Evolutionary conservation across 2,113 vertebrate species (phyloP), one percentile per base, ranked within the genome.

Genomic region (Catharus minimus): DNA sequence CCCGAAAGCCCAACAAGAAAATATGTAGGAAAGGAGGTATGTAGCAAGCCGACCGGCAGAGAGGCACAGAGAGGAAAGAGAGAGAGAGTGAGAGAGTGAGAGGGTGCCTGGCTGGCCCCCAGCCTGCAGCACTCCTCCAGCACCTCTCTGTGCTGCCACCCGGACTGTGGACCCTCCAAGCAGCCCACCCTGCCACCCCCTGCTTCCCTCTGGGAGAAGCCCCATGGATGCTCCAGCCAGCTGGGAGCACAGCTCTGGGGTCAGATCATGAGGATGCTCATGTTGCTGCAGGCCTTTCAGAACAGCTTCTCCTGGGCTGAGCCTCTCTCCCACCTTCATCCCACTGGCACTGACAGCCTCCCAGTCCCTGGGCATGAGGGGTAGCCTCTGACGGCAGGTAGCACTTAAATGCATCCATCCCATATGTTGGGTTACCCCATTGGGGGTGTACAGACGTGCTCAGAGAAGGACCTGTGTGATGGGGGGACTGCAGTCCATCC

Each of bases 1-100:
- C 99, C 98, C 98, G 99, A 99, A 99, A 99, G 98, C 99, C 99
- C 99, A 99, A 99, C 99, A 99, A 99, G 99, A 99, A 99, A 99
- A 99, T 99, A 98, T 99, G 99, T 99, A 99, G 99, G 98, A 99
- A 99, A 99, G 99, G 99, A 99, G 99, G 99, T 99, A 99, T 98
- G 99, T 99, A 99, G 98, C 97, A 98, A 98, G 97, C 92, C 98
- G 96, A 95, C 96, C 96, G 97, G 96, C 94, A 96, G 97, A 97
- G 97, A 97, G 97, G 97, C 97, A 96, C 96, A 98, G 97, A 97
- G 97, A 98, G 97, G 97, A 97, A 97, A 95, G 85, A 96, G 84
- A 97, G 95, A 97, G 93, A 96, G 96, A 94, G 76, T 96, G 96
- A 97, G 95, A 95, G 97, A 97, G 94, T 83, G 94, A 95, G 96